These are phyloP conservation scores for Drosophila oshimai DNA, from an alignment of 1,140 invertebrate genomes.

Conservation along the genomic window DNA sequence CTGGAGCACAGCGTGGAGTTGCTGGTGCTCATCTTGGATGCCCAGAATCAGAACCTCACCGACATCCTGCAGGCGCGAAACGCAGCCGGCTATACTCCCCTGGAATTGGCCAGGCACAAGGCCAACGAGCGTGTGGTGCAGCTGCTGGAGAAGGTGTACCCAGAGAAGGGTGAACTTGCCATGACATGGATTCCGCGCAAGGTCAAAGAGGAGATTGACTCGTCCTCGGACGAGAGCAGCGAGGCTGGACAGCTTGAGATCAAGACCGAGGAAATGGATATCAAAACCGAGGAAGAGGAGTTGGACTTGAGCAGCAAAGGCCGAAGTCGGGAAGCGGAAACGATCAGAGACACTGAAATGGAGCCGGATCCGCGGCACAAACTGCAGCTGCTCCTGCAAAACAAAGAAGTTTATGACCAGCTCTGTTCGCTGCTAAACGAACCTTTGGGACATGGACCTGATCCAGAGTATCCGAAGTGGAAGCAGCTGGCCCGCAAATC, in stretches of 20 bases:
- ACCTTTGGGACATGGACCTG: background rate
- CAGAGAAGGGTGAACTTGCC: constrained; percentile 40
- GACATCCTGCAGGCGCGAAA: constrained; percentile 61
- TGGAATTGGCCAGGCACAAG: constrained; percentile 55
- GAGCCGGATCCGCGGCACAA: background rate
- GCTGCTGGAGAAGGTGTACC: constrained; percentile 49
- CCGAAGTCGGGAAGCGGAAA: background rate
- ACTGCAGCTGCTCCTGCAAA: constrained; percentile 25
- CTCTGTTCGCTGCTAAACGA: constrained; percentile 36
- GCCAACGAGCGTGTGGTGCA: constrained; percentile 42
- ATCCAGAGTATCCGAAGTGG: constrained; percentile 44
- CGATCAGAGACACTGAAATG: background rate
- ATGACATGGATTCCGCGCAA: constrained; percentile 69
- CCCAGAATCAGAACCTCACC: constrained; percentile 39
- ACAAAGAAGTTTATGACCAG: constrained; percentile 24
- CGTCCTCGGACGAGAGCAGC: constrained; percentile 66
- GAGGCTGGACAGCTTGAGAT: constrained; percentile 34
- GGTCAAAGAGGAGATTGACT: constrained; percentile 61
- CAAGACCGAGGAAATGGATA: constrained; percentile 37
- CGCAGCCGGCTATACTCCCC: constrained; percentile 55
- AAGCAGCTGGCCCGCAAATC: constrained; percentile 44
- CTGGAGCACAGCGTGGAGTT: constrained; percentile 81
- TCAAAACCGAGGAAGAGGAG: constrained; percentile 21
- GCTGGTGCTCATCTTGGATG: constrained; percentile 83
- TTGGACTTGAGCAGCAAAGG: constrained; percentile 9